Evolutionary conservation across 2,888 invertebrate genomes (phyloP).

Genomic region (Sinelater perroti): DNA sequence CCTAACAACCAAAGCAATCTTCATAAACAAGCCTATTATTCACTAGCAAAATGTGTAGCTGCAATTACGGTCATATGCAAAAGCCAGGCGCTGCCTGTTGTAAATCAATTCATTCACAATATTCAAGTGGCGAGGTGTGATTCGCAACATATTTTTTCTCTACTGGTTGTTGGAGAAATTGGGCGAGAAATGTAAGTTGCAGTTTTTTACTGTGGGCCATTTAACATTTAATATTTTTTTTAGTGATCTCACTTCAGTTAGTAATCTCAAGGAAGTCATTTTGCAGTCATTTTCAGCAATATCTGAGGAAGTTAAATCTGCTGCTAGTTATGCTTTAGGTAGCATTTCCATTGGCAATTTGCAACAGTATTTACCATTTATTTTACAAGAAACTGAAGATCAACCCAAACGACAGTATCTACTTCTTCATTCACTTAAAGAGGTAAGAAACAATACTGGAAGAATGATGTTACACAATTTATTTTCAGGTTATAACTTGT

Average conservation of each 20-base stretch:
- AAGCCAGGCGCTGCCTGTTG: slow-evolving; percentile 73
- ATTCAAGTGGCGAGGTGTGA: slow-evolving; percentile 76
- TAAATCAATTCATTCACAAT: slow-evolving; percentile 75
- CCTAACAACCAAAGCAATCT: slow-evolving; percentile 53
- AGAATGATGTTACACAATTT: background rate
- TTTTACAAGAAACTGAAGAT: slow-evolving; percentile 90
- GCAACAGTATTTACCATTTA: slow-evolving; percentile 91
- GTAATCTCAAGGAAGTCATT: slow-evolving; percentile 78
- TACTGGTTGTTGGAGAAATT: slow-evolving; percentile 96
- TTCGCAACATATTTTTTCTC: slow-evolving; percentile 89
- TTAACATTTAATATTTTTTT: slow-evolving; percentile 36
- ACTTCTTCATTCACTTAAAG: slow-evolving; percentile 95
- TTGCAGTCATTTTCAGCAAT: slow-evolving; percentile 88
- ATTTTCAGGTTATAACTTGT: slow-evolving; percentile 79
- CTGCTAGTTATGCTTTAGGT: slow-evolving; percentile 96
- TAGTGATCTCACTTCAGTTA: slow-evolving; percentile 82
- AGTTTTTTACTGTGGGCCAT: background rate
- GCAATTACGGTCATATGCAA: slow-evolving; percentile 86
- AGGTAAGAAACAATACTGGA: slow-evolving; percentile 77
- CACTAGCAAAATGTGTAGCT: slow-evolving; percentile 95
- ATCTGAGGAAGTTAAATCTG: slow-evolving; percentile 97
- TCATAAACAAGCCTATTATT: slow-evolving; percentile 86
- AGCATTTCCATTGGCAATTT: slow-evolving; percentile 96
- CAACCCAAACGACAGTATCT: slow-evolving; percentile 96
- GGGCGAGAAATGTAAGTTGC: slow-evolving; percentile 86